Evolutionary conservation across 2,888 invertebrate species (phyloP), one percentile per base, ranked within the genome.

Genomic region (Osedax frankpressi): DNA sequence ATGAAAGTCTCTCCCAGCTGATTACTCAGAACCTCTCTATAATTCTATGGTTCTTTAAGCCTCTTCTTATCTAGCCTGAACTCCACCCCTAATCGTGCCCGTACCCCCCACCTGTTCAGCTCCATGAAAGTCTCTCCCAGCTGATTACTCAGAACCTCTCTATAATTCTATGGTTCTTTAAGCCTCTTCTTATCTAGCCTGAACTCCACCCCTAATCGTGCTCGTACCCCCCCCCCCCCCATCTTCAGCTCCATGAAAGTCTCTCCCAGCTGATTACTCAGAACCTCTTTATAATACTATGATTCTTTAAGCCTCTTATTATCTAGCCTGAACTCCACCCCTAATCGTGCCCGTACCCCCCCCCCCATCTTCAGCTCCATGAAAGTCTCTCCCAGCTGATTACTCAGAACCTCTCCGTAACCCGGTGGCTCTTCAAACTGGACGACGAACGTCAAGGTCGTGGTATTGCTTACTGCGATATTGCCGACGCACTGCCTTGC

Each of bases 301-400:
- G 84, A 84, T 76, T 84, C 30, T 82, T 84, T 75, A 84, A 84
- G 75, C 77, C n/a, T n/a, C n/a, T n/a, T n/a, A n/a, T n/a, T n/a
- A n/a, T n/a, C n/a, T n/a, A n/a, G n/a, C n/a, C n/a, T n/a, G n/a
- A n/a, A n/a, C n/a, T n/a, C n/a, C n/a, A n/a, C n/a, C n/a, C 44
- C 19, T 11, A 44, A 44, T 11, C 44, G 19, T 44, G 11, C 6
- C 19, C 44, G 19, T 44, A 6, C 44, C 19, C 44, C 44, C 19
- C 44, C 44, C 19, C 6, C 24, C 62, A 19, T 67, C 62, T 26
- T 19, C 78, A 84, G 83, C 78, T 84, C 14, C 80, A 83, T 75
- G 84, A 84, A 72, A 80, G 81, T 71, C 77, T 84, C 68, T 82
- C 83, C 11, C 83, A 83, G 78, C 80, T 84, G 68, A 81, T 84